Evolutionary conservation across 2,797 vertebrate genomes (phyloP).

Genomic region (Varecia variegata): DNA sequence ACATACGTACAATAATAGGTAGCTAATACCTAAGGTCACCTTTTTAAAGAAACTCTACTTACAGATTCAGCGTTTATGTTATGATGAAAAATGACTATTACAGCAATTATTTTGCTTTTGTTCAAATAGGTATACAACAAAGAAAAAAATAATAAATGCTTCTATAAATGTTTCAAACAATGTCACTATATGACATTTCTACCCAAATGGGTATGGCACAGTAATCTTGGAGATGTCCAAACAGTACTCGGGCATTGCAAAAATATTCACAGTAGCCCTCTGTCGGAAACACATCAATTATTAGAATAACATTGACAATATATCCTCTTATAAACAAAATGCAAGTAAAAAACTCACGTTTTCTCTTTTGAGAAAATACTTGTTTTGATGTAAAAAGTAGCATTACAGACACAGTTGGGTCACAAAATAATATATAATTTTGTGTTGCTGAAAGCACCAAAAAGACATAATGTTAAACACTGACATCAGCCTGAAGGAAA

Average conservation of each 20-base stretch:
- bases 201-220: background rate
- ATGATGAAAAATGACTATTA: background rate
- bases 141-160: background rate
- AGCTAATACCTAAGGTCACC: background rate
- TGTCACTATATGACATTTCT: background rate
- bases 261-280: background rate
- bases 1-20: background rate
- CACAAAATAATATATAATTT: constrained; percentile 37
- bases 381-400: constrained; percentile 2
- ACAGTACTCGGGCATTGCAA: background rate
- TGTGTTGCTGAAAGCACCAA: background rate
- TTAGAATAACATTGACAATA: background rate
- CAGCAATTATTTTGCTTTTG: background rate
- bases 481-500: constrained; percentile 1
- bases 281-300: background rate
- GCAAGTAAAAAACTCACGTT: background rate
- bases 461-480: background rate
- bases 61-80: background rate
- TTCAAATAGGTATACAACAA: background rate
- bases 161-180: background rate
- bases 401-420: background rate
- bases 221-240: background rate
- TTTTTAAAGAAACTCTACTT: background rate
- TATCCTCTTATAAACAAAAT: constrained; percentile 31
- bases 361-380: constrained; percentile 34